phyloP scores from a whole-genome alignment of 2,797 vertebrate species.

The Chelidonichthys spinosus region DNA sequence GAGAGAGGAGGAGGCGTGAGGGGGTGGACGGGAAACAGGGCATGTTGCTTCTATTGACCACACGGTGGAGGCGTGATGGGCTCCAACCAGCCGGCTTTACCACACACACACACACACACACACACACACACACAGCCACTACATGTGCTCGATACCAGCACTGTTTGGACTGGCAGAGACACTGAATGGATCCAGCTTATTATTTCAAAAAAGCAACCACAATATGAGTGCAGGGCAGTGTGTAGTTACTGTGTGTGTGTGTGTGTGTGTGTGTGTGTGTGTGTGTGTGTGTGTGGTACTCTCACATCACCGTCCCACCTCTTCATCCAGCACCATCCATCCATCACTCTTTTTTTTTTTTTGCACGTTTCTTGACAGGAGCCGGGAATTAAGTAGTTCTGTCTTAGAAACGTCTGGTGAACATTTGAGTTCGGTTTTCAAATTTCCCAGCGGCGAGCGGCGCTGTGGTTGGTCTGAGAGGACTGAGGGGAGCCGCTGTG shows the following conservation, averaged over 20 bases:
- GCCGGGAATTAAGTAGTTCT: slow-evolving; percentile 41
- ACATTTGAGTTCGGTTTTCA: slow-evolving; percentile 53
- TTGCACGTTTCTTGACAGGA: slow-evolving; percentile 56
- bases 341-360: slow-evolving; percentile 12
- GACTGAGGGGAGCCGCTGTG: slow-evolving; percentile 7
- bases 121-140: slow-evolving; percentile 29
- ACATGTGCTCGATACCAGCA: slow-evolving; percentile 56
- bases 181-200: slow-evolving; percentile 60
- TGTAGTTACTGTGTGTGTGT: slow-evolving; percentile 13
- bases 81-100: slow-evolving; percentile 45
- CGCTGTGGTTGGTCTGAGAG: slow-evolving; percentile 58
- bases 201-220: slow-evolving; percentile 76
- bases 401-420: slow-evolving; percentile 50
- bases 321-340: slow-evolving; percentile 51
- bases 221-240: slow-evolving; percentile 38
- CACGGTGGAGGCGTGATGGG: slow-evolving; percentile 64
- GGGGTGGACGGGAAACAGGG: slow-evolving; percentile 63
- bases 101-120: slow-evolving; percentile 36
- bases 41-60: slow-evolving; percentile 71
- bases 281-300: slow-evolving; percentile 16
- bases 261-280: slow-evolving; percentile 24
- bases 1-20: slow-evolving; percentile 37
- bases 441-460: slow-evolving; percentile 33
- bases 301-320: slow-evolving; percentile 28
- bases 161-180: slow-evolving; percentile 75